A percentile compares a stretch with the other conserved stretches of the same genome.
These are phyloP conservation scores for Nymphalis io DNA, from an alignment of 1,140 invertebrate species.

Conservation along the genomic window DNA sequence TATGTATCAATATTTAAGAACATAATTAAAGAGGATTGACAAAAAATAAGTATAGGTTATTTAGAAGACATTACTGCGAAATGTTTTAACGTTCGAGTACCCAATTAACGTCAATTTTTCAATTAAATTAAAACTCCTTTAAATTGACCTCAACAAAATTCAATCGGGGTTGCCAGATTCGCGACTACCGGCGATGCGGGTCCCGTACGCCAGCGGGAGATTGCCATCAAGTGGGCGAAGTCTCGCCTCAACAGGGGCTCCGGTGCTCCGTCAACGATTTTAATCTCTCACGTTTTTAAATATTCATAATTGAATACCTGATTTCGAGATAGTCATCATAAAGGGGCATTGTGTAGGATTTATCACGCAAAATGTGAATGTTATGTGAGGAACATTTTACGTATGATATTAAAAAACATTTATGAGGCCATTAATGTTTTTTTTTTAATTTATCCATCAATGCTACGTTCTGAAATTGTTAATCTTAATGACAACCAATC, in stretches of 20 bases:
- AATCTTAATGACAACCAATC: no score
- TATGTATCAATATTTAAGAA: no score
- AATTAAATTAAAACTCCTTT: conserved; percentile 16
- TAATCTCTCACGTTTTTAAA: conserved; percentile 40
- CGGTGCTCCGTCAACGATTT: conserved; percentile 36
- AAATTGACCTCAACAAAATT: conserved; percentile 29
- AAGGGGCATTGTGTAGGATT: conserved; percentile 21
- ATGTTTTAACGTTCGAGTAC: conserved; percentile 5
- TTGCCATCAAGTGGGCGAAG: conserved; percentile 38
- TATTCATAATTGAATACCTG: conserved; percentile 41
- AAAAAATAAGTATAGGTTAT: no score
- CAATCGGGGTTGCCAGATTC: conserved; percentile 20
- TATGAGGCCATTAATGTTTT: no score
- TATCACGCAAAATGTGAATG: background rate
- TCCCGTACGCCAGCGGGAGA: conserved; percentile 33
- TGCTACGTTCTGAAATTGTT: no score
- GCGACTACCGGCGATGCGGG: conserved; percentile 30
- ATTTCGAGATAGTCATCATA: conserved; percentile 27
- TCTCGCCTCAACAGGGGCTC: conserved; percentile 31
- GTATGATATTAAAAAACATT: no score
- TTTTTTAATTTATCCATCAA: no score
- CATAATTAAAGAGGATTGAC: no score
- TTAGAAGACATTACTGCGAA: background rate
- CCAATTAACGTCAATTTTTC: conserved; percentile 17
- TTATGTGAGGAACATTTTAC: no score